A percentile compares a stretch with the other conserved stretches of the same genome.
These are phyloP conservation scores for Invenusta paracnida DNA, from an alignment of 2,888 invertebrate species.

Conservation along the genomic window DNA sequence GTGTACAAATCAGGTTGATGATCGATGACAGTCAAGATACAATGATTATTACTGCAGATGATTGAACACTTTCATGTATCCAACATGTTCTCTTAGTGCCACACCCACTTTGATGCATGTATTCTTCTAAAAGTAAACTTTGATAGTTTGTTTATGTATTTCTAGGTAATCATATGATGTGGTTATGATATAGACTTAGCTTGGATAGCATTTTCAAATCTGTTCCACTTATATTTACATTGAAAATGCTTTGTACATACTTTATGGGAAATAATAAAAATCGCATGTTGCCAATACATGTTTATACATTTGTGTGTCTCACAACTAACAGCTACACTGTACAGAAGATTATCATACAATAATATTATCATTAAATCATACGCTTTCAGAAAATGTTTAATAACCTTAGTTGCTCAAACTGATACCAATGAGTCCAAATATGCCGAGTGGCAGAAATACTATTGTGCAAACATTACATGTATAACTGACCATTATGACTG, in stretches of 20 bases:
- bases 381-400: too few relatives aligned
- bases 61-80: slow-evolving; percentile 17
- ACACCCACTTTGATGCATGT: slow-evolving; percentile 14
- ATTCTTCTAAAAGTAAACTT: slow-evolving; percentile 6
- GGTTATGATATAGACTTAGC: not conserved
- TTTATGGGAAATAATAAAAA: slow-evolving; percentile 16
- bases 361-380: not conserved
- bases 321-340: slow-evolving; percentile 21
- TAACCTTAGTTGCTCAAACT: too few relatives aligned
- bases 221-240: not conserved
- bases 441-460: too few relatives aligned
- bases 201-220: slow-evolving; percentile 6
- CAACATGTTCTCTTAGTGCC: slow-evolving; percentile 13
- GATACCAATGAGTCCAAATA: too few relatives aligned
- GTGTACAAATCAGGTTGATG: slow-evolving; percentile 16
- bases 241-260: slow-evolving; percentile 1
- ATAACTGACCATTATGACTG: too few relatives aligned
- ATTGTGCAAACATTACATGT: too few relatives aligned
- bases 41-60: not conserved
- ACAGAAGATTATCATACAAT: not conserved
- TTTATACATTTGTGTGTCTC: slow-evolving; percentile 14
- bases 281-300: not conserved
- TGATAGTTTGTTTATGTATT: not conserved
- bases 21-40: slow-evolving; percentile 17
- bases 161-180: slow-evolving; percentile 10